Evolutionary conservation across 2,888 invertebrate genomes (phyloP), one percentile per base, ranked within the genome.

Genomic region (Andrena haemorrhoa): DNA sequence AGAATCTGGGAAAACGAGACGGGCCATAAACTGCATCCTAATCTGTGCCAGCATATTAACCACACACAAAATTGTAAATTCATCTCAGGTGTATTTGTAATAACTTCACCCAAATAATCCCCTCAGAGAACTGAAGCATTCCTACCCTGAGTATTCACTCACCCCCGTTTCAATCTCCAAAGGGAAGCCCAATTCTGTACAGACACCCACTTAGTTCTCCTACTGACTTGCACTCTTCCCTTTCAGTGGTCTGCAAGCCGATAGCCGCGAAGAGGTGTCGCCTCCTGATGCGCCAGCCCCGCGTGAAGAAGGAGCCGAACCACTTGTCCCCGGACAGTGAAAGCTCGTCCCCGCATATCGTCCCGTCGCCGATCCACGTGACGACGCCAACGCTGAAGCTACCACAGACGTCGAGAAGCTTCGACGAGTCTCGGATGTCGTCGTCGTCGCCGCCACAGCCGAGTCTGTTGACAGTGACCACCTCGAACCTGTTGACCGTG

Each of bases 211-310:
- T 41, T 10, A 26, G 23, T 0, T 20, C 26, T 20, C 8, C 4
- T 26, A 56, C 10, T 56, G 35, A 63, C 20, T 10, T 26, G 12
- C 8, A 10, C 8, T 26, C 58, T 58, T 53, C 1, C 35, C 10
- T 78, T 74, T 0, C 72, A 81, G 82, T 33, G 64, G 69, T 26
- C 10, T 81, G 78, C 75, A 89, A 84, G 75, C 79, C 83, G 35
- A 33, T 73, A 33, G 81, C 70, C 0, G 7, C 75, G 23, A 88
- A 88, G 41, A 88, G 87, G 75, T 95, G 96, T 82, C 95, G 96
- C 56, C 95, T 96, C 77, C 94, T 96, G 63, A 96, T 96, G 93
- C 94, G 96, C 56, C 96, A 96, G 89, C 96, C 95, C 23, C 94
- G 96, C 63, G 95, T 96, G 75, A 96, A 96, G 91, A 95, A 96